phyloP scores from a whole-genome alignment of 2,888 invertebrate species.

The Tinea trinotella region DNA sequence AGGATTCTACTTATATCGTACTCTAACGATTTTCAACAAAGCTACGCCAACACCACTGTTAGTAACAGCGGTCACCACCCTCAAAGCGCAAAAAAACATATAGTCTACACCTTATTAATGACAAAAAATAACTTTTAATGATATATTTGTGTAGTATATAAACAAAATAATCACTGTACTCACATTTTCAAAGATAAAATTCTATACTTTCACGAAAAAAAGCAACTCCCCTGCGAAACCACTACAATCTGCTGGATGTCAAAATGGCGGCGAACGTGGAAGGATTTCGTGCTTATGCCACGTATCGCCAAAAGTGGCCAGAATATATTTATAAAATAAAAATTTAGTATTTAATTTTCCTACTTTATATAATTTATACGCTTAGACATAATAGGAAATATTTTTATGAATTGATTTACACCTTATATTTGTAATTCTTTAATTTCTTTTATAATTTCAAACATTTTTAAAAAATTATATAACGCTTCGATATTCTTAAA shows the following conservation, averaged over 20 bases:
- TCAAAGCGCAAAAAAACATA: constrained; percentile 26
- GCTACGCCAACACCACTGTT: constrained; percentile 70
- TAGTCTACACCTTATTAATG: not conserved
- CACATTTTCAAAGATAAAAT: constrained; percentile 75
- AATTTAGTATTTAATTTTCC: no score
- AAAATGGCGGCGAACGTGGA: constrained; percentile 88
- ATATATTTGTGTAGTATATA: constrained; percentile 11
- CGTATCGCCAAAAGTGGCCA: constrained; percentile 78
- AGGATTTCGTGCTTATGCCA: constrained; percentile 84
- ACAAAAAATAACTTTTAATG: not conserved
- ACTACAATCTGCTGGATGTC: constrained; percentile 81
- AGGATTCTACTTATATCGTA: not conserved
- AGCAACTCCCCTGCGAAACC: constrained; percentile 42
- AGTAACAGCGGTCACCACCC: constrained; percentile 71
- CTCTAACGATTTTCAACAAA: constrained; percentile 37
- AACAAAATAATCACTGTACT: constrained; percentile 34
- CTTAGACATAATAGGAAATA: no score
- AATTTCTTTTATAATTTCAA: no score
- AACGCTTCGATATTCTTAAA: no score
- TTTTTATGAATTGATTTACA: no score
- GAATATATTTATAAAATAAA: constrained; percentile 26
- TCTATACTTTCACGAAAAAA: constrained; percentile 76
- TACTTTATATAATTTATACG: not conserved
- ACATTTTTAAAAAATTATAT: no score
- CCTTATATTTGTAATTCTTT: no score